Percentiles rank a stretch among this genome's conserved stretches.
These are phyloP conservation scores for Morus bassanus DNA, from an alignment of 2,797 vertebrate genomes.

Conservation along the genomic window DNA sequence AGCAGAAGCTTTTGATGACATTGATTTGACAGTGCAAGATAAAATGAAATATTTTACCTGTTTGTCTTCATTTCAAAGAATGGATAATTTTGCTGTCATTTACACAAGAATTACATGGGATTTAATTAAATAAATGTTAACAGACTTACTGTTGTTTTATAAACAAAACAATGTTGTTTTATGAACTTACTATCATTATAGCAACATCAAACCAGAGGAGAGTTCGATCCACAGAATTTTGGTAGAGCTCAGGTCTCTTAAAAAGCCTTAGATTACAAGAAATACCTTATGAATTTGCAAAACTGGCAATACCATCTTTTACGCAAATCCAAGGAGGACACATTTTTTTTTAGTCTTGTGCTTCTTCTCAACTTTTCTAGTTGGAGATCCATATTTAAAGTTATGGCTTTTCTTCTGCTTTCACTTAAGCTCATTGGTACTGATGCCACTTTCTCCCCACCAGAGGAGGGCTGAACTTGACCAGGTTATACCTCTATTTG, in stretches of 20 bases:
- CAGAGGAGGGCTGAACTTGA: background rate
- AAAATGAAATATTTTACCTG: background rate
- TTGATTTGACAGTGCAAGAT: background rate
- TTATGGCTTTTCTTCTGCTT: background rate
- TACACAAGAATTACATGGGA: background rate
- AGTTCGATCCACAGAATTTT: background rate
- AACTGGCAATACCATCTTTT: background rate
- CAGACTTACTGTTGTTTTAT: background rate
- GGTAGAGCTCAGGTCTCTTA: background rate
- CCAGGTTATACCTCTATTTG: background rate
- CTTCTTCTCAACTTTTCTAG: background rate
- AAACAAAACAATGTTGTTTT: background rate
- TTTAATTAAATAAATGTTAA: background rate
- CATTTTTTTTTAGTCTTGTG: background rate
- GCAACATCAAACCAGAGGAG: background rate
- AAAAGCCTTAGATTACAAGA: background rate
- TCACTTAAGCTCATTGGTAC: background rate
- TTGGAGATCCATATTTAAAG: background rate
- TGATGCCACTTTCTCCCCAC: fast-evolving
- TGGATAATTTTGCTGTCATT: background rate
- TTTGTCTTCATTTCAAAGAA: background rate
- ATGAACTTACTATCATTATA: background rate
- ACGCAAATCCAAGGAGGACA: background rate
- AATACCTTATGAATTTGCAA: background rate
- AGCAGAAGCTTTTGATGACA: background rate